Evolutionary conservation across 2,797 vertebrate genomes (phyloP).

Genomic region (Channallabes apus): DNA sequence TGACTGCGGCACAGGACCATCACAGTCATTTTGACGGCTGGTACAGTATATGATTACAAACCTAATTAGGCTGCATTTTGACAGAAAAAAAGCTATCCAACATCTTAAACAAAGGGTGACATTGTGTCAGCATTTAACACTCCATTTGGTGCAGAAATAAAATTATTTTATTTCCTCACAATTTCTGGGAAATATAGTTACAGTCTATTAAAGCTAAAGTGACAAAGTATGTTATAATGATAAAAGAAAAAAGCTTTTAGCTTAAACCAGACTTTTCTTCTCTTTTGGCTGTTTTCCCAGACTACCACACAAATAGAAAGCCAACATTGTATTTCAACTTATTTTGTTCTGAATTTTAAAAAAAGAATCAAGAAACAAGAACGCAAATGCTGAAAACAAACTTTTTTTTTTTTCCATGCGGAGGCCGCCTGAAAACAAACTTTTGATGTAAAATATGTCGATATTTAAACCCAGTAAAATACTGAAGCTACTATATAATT

Average conservation of each 20-base stretch:
- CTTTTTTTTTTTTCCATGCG: neutral
- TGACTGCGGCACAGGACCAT: neutral
- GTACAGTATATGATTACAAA: conserved; percentile 1
- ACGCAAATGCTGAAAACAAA: neutral
- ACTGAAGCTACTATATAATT: neutral
- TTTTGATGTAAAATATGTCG: neutral
- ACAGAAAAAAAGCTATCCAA: neutral
- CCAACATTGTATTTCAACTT: neutral
- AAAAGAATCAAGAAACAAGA: neutral
- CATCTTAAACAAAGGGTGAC: neutral
- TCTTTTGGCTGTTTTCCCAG: neutral
- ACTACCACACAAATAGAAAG: neutral
- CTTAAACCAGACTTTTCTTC: neutral
- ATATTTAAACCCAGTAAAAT: neutral
- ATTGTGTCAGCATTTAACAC: neutral
- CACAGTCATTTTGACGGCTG: neutral
- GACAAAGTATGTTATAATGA: neutral
- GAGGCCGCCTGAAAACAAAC: neutral
- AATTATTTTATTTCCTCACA: neutral
- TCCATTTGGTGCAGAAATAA: neutral
- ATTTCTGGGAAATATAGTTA: neutral
- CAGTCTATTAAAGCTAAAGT: neutral
- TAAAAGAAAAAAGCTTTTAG: neutral
- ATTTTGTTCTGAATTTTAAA: neutral
- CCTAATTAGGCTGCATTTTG: neutral